A percentile compares a stretch with the other conserved stretches of the same genome.
Evolutionary conservation across 37 sponge, comb jelly and placozoan species (phyloP).

Genomic region (Axinella damicornis): DNA sequence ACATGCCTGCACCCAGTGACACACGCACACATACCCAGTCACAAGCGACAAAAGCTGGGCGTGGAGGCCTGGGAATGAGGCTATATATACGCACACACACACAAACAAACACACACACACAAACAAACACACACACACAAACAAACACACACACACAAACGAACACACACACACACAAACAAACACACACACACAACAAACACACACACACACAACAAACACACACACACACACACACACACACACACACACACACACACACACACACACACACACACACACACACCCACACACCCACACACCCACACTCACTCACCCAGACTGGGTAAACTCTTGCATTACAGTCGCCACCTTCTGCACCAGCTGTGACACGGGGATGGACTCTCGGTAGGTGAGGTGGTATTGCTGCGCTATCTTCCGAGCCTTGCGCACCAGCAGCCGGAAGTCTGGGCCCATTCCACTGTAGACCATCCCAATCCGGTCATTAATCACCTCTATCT

Average conservation of each 20-base stretch:
- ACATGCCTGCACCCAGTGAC: neutral
- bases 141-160: neutral
- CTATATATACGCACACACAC: neutral
- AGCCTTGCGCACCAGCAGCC: slow-evolving; percentile 89
- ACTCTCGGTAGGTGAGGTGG: slow-evolving; percentile 81
- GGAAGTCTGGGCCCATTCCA: slow-evolving; percentile 99
- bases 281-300: neutral
- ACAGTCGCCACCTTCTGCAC: slow-evolving; percentile 94
- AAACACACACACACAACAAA: slow-evolving; percentile 19
- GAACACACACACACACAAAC: slow-evolving; percentile 2
- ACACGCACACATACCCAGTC: neutral
- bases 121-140: neutral
- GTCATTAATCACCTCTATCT: slow-evolving; percentile 92
- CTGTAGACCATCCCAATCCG: slow-evolving; percentile 96
- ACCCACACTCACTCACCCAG: slow-evolving; percentile 73
- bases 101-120: neutral
- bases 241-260: slow-evolving; percentile 13
- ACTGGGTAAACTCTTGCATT: slow-evolving; percentile 99
- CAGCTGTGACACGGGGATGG: slow-evolving; percentile 94
- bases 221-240: slow-evolving; percentile 1
- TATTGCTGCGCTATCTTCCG: slow-evolving; percentile 95
- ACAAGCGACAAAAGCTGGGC: too few species aligned
- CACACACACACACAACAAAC: neutral
- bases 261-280: slow-evolving; percentile 22
- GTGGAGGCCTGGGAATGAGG: too few species aligned